phyloP scores from a whole-genome alignment of 2,888 invertebrate species.

The Troides aeacus region DNA sequence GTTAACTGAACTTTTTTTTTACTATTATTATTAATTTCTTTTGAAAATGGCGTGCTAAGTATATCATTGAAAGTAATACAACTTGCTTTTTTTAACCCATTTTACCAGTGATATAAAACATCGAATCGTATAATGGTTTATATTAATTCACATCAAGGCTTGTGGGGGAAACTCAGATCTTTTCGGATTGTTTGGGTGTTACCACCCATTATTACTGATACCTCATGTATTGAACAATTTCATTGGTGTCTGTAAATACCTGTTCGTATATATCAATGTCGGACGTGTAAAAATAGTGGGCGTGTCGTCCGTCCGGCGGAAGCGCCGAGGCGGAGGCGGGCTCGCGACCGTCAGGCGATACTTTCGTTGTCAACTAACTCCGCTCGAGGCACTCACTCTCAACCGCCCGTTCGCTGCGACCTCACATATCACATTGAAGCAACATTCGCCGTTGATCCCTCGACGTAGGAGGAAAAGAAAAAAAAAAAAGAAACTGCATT shows the following conservation, averaged over 20 bases:
- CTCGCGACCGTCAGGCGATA: background rate
- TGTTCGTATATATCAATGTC: background rate
- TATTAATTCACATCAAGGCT: too few species aligned
- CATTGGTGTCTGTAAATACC: background rate
- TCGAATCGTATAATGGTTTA: too few species aligned
- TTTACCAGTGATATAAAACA: too few species aligned
- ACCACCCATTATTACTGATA: too few species aligned
- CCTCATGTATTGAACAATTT: too few species aligned
- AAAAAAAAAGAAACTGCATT: slow-evolving; percentile 61
- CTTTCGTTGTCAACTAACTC: slow-evolving; percentile 54
- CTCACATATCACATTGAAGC: slow-evolving; percentile 68
- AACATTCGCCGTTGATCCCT: slow-evolving; percentile 67
- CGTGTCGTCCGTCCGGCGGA: slow-evolving; percentile 3
- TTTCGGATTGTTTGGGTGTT: too few species aligned
- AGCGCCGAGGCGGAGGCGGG: slow-evolving; percentile 14
- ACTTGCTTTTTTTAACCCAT: too few species aligned
- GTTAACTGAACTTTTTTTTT: too few species aligned
- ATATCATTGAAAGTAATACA: too few species aligned
- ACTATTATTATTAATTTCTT: too few species aligned
- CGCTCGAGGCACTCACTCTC: slow-evolving; percentile 47
- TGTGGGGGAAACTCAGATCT: too few species aligned
- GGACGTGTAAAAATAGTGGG: background rate
- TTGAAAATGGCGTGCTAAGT: too few species aligned
- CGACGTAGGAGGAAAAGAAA: slow-evolving; percentile 53
- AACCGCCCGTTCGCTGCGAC: slow-evolving; percentile 39